Evolutionary conservation across 2,113 vertebrate species (phyloP).

Genomic region (Tachuris rubrigastra): DNA sequence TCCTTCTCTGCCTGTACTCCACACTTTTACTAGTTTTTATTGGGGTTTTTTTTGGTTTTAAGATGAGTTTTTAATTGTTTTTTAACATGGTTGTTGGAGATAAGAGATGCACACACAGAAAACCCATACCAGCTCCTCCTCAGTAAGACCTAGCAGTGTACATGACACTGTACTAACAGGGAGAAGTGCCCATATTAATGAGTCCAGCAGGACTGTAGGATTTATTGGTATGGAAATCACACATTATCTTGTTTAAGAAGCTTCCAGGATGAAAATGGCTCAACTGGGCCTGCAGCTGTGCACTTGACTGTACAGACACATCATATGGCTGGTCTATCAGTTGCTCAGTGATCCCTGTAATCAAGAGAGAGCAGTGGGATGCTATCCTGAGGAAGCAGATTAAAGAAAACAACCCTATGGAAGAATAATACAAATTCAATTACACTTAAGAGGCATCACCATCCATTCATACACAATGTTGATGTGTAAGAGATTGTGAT

Average conservation of each 20-base stretch:
- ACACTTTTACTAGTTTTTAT: neutral
- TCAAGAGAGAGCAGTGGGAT: neutral
- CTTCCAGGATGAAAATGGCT: neutral
- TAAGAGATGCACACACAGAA: neutral
- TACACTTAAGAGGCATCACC: neutral
- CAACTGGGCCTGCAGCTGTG: neutral
- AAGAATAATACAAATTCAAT: slow-evolving; percentile 16
- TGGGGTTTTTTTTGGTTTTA: neutral
- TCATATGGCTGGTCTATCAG: neutral
- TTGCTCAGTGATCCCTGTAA: neutral
- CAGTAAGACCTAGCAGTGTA: neutral
- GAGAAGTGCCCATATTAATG: neutral
- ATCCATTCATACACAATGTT: neutral
- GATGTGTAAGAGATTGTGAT: neutral
- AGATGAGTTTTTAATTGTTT: neutral
- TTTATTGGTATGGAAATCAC: slow-evolving; percentile 1
- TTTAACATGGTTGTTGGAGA: neutral
- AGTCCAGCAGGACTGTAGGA: neutral
- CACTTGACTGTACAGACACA: neutral
- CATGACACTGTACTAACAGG: neutral
- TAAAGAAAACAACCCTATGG: neutral
- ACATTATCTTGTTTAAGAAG: neutral
- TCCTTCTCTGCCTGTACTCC: neutral
- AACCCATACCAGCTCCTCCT: neutral
- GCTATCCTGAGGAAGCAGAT: neutral